Evolutionary conservation across 2,797 vertebrate genomes (phyloP).

Genomic region (Coendou prehensilis): DNA sequence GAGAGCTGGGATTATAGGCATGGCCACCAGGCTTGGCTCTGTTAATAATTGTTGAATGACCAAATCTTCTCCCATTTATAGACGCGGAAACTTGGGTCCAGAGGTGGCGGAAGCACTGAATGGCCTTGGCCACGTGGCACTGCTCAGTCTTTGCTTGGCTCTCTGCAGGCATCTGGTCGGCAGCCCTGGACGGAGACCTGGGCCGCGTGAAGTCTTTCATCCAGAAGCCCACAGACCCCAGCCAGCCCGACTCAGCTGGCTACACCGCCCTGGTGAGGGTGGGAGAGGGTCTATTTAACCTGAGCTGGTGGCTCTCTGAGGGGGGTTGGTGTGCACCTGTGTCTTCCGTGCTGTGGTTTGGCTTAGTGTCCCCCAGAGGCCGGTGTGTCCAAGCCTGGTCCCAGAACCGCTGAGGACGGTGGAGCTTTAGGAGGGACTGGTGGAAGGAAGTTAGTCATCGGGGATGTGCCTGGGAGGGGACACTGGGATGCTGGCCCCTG

Average conservation of each 20-base stretch:
- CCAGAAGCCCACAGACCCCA: conserved; percentile 91
- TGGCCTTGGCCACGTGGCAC: fast-evolving
- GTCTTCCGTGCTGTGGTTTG: background rate
- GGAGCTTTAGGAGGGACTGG: no score
- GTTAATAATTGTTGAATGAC: background rate
- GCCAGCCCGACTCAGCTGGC: conserved; percentile 91
- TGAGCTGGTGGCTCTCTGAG: fast-evolving
- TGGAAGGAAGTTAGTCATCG: background rate
- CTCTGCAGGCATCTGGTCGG: conserved; percentile 94
- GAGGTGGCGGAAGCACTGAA: background rate
- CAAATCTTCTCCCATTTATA: background rate
- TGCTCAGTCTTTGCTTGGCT: background rate
- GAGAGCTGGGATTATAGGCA: background rate
- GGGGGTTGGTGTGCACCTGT: background rate
- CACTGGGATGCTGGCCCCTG: background rate
- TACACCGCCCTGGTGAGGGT: conserved; percentile 94
- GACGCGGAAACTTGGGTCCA: background rate
- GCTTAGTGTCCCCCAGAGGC: background rate
- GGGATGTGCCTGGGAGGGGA: background rate
- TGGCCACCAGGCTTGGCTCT: background rate
- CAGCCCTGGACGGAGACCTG: conserved; percentile 94
- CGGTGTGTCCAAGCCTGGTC: background rate
- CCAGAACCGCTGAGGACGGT: background rate
- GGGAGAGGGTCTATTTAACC: background rate
- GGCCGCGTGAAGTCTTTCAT: conserved; percentile 89